Base-by-base conservation (phyloP, 1,140 invertebrate species). In the Lepidurus couesii region DNA sequence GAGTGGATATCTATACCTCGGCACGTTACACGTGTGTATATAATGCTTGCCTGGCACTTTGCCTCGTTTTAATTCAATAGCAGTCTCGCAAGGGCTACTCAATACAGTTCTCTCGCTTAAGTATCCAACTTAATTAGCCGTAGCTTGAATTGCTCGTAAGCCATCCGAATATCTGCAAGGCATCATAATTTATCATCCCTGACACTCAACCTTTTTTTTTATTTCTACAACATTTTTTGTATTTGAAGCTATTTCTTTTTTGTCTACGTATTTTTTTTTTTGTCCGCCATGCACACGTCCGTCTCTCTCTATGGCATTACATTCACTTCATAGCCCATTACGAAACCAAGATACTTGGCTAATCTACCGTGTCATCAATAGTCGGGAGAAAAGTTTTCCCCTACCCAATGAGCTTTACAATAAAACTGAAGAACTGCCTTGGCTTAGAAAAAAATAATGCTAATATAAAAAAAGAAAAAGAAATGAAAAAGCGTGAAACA, bases 361-460 rank as follows among this genome's bases (percentile, higher is more conserved):
- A 65, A 65, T 65, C 53, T 65, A 65, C 53, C 53, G 53, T 65
- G 53, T 65, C 53, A 21, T 65, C 53, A 65, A 65, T 21, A 21
- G 53, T 16, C 21, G 53, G 53, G 53, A 47, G 45, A 65, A 21
- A 65, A 65, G n/a, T 7, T 21, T 7, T 65, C 21, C 53, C 45
- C 9, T 65, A 65, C 21, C 47, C 47, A 65, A 65, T 13, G 45
- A 16, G 53, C 53, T 65, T 65, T 65, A 21, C 21, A 13, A 65
- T 21, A 21, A 65, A 65, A 65, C 21, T 65, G 53, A 65, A 65
- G 21, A 65, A 65, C 53, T 65, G 53, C 21, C 53, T 65, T 65
- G 53, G n/a, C 53, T 65, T 65, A 65, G 53, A 65, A 65, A 16
- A 16, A 65, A 21, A 11, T 7, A 13, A 65, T 10, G 6, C 16